These are phyloP conservation scores for Calosoma granatense DNA, from an alignment of 1,140 invertebrate species.

Conservation along the genomic window DNA sequence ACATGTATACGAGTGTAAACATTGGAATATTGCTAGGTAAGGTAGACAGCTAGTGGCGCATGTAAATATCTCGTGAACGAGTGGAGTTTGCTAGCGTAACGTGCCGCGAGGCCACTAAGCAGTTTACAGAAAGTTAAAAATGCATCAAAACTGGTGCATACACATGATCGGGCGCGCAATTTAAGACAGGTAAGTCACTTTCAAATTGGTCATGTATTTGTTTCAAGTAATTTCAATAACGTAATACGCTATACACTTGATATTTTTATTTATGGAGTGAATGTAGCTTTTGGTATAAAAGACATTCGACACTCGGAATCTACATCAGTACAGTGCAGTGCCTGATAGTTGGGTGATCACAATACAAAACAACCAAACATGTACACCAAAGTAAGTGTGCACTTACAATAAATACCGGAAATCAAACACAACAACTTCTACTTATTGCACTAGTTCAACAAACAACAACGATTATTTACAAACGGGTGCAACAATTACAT, in stretches of 20 bases:
- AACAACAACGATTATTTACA: too few species aligned
- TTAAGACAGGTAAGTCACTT: not conserved
- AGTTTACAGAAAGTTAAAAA: not conserved
- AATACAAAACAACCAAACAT: not conserved
- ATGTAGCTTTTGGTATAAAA: not conserved
- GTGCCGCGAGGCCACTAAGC: not conserved
- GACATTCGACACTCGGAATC: not conserved
- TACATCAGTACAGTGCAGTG: not conserved
- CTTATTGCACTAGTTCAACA: too few species aligned
- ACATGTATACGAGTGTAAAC: not conserved
- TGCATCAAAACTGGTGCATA: not conserved
- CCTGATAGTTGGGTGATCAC: not conserved
- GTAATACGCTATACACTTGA: not conserved
- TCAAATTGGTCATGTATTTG: not conserved
- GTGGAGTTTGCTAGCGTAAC: not conserved
- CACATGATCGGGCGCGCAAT: not conserved
- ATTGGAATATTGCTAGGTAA: not conserved
- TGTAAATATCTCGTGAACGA: not conserved
- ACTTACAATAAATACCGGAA: too few species aligned
- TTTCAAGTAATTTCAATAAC: not conserved
- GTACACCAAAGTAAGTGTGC: slow-evolving; percentile 5
- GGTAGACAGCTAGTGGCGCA: not conserved
- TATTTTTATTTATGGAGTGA: not conserved
- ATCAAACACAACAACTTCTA: too few species aligned
- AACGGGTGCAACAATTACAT: too few species aligned